Evolutionary conservation across 2,113 vertebrate species (phyloP), one percentile per base, ranked within the genome.

Genomic region (Myotis brandtii): DNA sequence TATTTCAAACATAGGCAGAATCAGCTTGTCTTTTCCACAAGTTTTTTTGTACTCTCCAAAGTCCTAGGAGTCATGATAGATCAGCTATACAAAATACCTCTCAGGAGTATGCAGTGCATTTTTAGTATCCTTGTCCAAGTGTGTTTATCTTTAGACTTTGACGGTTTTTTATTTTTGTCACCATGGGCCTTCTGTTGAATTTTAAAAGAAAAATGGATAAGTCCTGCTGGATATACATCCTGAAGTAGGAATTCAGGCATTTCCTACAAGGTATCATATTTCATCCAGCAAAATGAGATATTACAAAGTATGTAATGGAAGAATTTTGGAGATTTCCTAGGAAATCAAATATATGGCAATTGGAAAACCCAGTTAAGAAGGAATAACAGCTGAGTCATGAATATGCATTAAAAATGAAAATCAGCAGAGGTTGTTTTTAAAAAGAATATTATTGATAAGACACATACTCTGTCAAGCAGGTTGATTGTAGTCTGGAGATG

Each of bases 311-410:
- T 90, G 21, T 89, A 50, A 81, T 80, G 25, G 48, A 67, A 23
- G 67, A 75, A 91, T 94, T 88, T 73, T 89, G 82, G 92, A 93
- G 48, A 79, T 52, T 91, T 94, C 30, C 21, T 69, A 80, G 43
- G 59, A 95, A 90, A 92, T 87, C 30, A 94, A 37, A 69, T n/a
- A 90, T 84, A 80, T 95, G 76, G 93, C 18, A 90, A 87, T 13
- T 54, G 14, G 34, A 89, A 37, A 95, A 40, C 2, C 7, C 37
- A 92, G 11, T 82, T 82, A 80, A 86, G 66, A 93, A 93, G 25
- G 67, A 88, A 86, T 80, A 66, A 48, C 50, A 91, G n/a, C 8
- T 91, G 50, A 79, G 6, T 82, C 64, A 89, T 91, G n/a, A 89
- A 81, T 62, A 11, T 82, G 21, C 12, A 70, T 80, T 88, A 91